Base-by-base conservation (phyloP, 2,113 vertebrate species). In the Oreochromis aureus region DNA sequence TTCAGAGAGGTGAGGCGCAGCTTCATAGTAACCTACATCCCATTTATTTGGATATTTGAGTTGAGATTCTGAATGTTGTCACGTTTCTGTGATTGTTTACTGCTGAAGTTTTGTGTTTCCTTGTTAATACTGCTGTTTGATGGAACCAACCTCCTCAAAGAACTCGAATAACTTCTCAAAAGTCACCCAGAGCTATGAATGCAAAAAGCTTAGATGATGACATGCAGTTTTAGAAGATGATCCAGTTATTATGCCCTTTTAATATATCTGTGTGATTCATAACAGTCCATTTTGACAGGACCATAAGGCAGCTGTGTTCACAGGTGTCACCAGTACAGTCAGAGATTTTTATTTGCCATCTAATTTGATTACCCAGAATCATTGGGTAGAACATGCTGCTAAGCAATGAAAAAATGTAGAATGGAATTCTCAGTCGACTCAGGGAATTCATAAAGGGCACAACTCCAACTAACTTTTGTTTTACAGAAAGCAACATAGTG, bases 1-100 rank as follows among this genome's bases (percentile, higher is more conserved):
- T 99, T 99, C 95, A 96, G 99, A 97, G 99, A 99, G 98, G 99
- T 99, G 91, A 80, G 95, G 15, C 5, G 4, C 15, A 51, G 27
- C 44, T 76, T 48, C 8, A 19, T n/a, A 4, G 19, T 54, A 18
- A 18, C 19, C 51, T n/a, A 53, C 4, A 53, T 7, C 22, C 24
- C 4, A 66, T 76, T 27, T 3, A 55, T 56, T 56, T 56, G 69
- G 12, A n/a, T 39, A 6, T 56, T 80, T 39, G 56, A 56, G 41
- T 22, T 76, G 30, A 55, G 32, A 80, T 9, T 22, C 51, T 39
- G 5, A 73, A 10, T 27, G 2, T 1, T n/a, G 30, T 22, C 19
- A 6, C 3, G 8, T 55, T 39, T 1, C 69, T 48, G 69, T 5
- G 5, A 27, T 73, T 24, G 22, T 5, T 16, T 1, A 1, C 69